Percentiles rank a stretch among this genome's conserved stretches.
Conservation (phyloP, 2,888 invertebrate genomes). For the Protula sp. region DNA sequence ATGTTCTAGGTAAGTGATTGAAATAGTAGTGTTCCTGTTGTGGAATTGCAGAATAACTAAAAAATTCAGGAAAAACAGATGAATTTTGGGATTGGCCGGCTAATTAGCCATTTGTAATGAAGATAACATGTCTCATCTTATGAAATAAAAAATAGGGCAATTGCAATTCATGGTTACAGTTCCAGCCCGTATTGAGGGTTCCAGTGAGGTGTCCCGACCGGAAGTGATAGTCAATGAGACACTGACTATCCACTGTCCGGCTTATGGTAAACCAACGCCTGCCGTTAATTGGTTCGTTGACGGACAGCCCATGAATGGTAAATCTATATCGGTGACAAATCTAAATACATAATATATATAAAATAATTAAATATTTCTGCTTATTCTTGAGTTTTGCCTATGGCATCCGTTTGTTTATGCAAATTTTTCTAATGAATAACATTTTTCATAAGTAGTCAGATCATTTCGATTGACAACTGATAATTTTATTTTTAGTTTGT, state of each 20-base stretch:
- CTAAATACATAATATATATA: neutral
- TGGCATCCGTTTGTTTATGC: neutral
- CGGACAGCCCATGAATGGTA: conserved; percentile 3
- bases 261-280: conserved; percentile 55
- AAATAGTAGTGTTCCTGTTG: too few species aligned
- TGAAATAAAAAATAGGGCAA: too few species aligned
- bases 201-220: conserved; percentile 34
- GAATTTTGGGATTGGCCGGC: too few species aligned
- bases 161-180: conserved; percentile 48
- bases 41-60: too few species aligned
- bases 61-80: too few species aligned
- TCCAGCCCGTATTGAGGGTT: conserved; percentile 52
- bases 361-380: neutral
- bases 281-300: conserved; percentile 49
- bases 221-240: conserved; percentile 39
- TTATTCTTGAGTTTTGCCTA: neutral
- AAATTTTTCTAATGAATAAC: too few species aligned
- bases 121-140: too few species aligned
- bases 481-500: too few species aligned
- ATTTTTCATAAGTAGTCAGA: too few species aligned
- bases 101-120: too few species aligned
- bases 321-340: neutral
- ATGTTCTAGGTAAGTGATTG: neutral
- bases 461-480: too few species aligned
- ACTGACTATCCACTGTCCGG: conserved; percentile 53